phyloP scores from a whole-genome alignment of 2,113 vertebrate genomes.

The Hypanus sabinus region DNA sequence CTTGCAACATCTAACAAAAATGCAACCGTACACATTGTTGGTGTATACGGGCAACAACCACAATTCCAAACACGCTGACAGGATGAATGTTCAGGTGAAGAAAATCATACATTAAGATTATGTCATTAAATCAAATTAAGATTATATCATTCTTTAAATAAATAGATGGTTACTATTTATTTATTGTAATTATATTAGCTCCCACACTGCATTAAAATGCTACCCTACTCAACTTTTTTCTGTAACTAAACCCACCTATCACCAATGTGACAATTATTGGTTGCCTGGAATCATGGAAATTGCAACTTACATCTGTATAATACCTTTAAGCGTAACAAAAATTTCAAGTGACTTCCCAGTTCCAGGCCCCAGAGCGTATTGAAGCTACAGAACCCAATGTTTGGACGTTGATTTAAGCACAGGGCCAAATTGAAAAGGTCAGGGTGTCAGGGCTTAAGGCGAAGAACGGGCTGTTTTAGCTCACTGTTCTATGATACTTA shows the following conservation, averaged over 20 bases:
- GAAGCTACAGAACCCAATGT: too few species aligned
- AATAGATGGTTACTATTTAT: neutral
- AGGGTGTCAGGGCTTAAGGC: too few species aligned
- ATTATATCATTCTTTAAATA: neutral
- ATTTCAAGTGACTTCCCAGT: neutral
- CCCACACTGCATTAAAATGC: neutral
- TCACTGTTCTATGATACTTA: too few species aligned
- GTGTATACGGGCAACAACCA: neutral
- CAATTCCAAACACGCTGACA: neutral
- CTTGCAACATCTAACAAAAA: neutral
- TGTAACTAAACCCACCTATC: neutral
- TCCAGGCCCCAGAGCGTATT: too few species aligned
- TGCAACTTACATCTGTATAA: neutral
- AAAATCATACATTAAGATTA: neutral
- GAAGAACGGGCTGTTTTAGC: too few species aligned
- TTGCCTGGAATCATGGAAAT: neutral
- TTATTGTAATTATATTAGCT: neutral
- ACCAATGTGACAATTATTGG: neutral
- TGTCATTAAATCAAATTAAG: too few species aligned
- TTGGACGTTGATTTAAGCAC: too few species aligned
- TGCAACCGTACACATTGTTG: neutral
- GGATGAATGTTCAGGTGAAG: neutral
- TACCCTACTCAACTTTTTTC: neutral
- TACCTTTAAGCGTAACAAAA: neutral
- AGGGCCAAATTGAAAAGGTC: too few species aligned